Evolutionary conservation across 2,797 vertebrate species (phyloP).

Genomic region (Sylvia borin): DNA sequence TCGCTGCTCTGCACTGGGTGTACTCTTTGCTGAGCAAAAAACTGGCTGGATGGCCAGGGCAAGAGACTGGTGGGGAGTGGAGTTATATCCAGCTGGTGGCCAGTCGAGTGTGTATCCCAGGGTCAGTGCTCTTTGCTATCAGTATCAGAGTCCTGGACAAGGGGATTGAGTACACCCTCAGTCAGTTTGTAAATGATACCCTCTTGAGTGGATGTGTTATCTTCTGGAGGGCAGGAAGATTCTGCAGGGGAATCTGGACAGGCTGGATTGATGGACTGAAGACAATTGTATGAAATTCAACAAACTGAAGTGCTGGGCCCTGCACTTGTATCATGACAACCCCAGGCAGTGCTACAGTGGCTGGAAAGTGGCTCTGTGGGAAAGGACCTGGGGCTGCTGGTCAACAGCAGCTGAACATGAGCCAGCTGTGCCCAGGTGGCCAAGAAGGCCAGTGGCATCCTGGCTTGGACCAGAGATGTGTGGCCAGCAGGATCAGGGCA

Average conservation of each 20-base stretch:
- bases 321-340: not conserved
- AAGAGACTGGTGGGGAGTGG: not conserved
- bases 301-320: not conserved
- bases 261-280: not conserved
- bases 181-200: not conserved
- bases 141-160: accelerated
- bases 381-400: not conserved
- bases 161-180: not conserved
- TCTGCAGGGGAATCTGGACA: not conserved
- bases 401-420: not conserved
- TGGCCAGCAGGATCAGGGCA: not conserved
- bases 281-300: not conserved
- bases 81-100: not conserved
- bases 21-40: not conserved
- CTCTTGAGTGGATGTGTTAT: not conserved
- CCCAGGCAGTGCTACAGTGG: not conserved
- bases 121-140: not conserved
- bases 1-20: not conserved
- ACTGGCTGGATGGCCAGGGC: not conserved
- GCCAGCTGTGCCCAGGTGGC: not conserved
- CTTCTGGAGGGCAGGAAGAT: not conserved
- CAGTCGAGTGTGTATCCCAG: accelerated
- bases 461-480: not conserved
- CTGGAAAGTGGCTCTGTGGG: accelerated
- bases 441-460: not conserved